These are phyloP conservation scores for Aporophyla lueneburgensis DNA, from an alignment of 2,888 invertebrate species.

Conservation along the genomic window DNA sequence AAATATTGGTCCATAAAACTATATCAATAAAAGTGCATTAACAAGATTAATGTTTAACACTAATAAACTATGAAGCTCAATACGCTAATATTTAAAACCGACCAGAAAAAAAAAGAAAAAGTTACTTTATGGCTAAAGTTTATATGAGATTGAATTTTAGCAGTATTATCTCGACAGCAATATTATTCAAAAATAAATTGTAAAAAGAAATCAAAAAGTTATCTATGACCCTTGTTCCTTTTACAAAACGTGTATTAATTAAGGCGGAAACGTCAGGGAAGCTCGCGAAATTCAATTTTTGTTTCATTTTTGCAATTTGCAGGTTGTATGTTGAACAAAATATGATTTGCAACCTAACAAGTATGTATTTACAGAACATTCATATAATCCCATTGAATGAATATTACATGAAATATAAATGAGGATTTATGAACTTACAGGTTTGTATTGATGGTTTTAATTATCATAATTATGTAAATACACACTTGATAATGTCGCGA, in stretches of 20 bases:
- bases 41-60: constrained; percentile 74
- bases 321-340: too few species aligned
- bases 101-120: constrained; percentile 39
- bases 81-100: constrained; percentile 63
- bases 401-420: too few species aligned
- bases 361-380: too few species aligned
- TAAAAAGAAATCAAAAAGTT: neutral
- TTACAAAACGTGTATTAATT: neutral
- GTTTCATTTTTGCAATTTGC: too few species aligned
- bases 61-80: constrained; percentile 76
- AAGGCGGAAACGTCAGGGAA: too few species aligned
- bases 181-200: neutral
- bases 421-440: too few species aligned
- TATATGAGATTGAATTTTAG: neutral
- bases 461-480: too few species aligned
- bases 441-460: too few species aligned
- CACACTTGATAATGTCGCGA: too few species aligned
- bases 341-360: too few species aligned
- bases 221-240: neutral
- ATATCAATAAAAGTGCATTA: constrained; percentile 77
- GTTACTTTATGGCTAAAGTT: neutral
- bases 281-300: too few species aligned
- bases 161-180: neutral
- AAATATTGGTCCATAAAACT: constrained; percentile 82
- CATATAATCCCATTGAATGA: too few species aligned